phyloP scores from a whole-genome alignment of 1,140 invertebrate genomes.

The Drosophila aff. region DNA sequence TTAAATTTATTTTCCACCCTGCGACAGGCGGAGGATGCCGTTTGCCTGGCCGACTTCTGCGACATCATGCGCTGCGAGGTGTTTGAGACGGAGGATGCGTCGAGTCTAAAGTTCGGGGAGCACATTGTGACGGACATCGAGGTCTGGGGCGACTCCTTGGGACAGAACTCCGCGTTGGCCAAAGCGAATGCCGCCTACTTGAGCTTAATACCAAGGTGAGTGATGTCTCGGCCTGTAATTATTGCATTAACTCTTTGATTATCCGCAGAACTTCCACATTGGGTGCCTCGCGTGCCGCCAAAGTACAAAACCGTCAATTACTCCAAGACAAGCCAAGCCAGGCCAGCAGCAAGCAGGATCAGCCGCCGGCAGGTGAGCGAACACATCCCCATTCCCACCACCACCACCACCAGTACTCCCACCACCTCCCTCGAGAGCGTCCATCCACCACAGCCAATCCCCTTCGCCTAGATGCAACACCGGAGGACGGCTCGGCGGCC shows the following conservation, averaged over 20 bases:
- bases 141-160: slow-evolving; percentile 89
- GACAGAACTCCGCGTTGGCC: slow-evolving; percentile 88
- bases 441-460: slow-evolving; percentile 47
- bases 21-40: slow-evolving; percentile 92
- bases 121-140: slow-evolving; percentile 91
- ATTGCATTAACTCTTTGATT: not conserved
- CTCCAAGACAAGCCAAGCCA: slow-evolving; percentile 81
- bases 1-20: not conserved
- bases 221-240: not conserved
- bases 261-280: slow-evolving; percentile 75
- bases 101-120: slow-evolving; percentile 85
- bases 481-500: slow-evolving; percentile 53
- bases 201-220: slow-evolving; percentile 82
- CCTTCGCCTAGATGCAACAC: slow-evolving; percentile 44
- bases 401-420: slow-evolving; percentile 2
- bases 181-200: slow-evolving; percentile 86
- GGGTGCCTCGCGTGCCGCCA: slow-evolving; percentile 78
- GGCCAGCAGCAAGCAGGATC: slow-evolving; percentile 29
- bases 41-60: slow-evolving; percentile 97
- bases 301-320: slow-evolving; percentile 85
- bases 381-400: slow-evolving; percentile 32
- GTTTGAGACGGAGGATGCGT: slow-evolving; percentile 89
- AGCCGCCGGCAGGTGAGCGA: slow-evolving; percentile 46
- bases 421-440: slow-evolving; percentile 28
- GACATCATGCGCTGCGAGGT: slow-evolving; percentile 98